Conservation (phyloP, 35 echinoderm and acorn worm species). For the Lytechinus pictus region DNA sequence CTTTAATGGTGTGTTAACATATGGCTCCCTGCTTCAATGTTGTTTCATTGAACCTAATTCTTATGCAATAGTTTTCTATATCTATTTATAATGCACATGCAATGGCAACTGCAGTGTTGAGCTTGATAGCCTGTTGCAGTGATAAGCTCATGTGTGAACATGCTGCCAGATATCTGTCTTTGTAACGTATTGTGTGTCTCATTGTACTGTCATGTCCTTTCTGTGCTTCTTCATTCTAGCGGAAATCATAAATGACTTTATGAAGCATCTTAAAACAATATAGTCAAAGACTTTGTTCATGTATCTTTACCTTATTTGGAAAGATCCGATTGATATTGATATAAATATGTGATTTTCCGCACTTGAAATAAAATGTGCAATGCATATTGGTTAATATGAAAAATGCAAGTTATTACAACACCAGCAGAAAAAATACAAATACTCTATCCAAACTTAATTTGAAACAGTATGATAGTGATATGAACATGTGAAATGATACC, state of each 20-base stretch:
- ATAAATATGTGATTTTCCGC: too few relatives aligned
- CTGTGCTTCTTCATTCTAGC: not conserved
- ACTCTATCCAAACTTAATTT: too few relatives aligned
- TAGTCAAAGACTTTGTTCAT: not conserved
- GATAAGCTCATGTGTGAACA: too few relatives aligned
- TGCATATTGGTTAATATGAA: not conserved
- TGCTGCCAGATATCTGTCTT: not conserved
- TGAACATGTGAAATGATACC: too few relatives aligned
- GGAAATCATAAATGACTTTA: not conserved
- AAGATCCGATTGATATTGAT: not conserved
- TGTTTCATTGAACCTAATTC: not conserved
- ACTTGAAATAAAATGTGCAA: not conserved
- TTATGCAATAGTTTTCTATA: not conserved
- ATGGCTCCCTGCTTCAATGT: not conserved
- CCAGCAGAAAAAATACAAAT: too few relatives aligned
- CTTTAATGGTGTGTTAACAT: not conserved
- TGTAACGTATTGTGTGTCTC: not conserved
- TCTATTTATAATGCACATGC: not conserved
- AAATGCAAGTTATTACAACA: too few relatives aligned
- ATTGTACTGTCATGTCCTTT: not conserved
- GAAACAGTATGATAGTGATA: too few relatives aligned
- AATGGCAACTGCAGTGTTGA: not conserved
- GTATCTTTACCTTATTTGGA: too few relatives aligned
- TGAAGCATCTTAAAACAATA: not conserved
- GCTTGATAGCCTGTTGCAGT: not conserved